phyloP scores from a whole-genome alignment of 2,797 vertebrate species.

The Xyrichtys novacula region DNA sequence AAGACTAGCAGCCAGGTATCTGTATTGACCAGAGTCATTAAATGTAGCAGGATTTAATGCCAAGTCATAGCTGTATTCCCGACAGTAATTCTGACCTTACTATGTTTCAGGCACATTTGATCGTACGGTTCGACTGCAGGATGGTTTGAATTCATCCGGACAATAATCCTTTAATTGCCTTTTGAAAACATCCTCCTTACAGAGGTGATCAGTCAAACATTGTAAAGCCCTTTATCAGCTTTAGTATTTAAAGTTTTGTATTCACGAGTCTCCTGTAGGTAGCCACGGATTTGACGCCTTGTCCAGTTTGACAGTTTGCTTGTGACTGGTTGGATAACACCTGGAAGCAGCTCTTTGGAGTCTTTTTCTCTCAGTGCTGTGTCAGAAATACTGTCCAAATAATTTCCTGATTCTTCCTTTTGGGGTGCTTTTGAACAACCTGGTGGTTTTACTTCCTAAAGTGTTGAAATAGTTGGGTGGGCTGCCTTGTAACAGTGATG shows the following conservation, averaged over 20 bases:
- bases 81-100: conserved; percentile 16
- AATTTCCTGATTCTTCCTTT: conserved; percentile 50
- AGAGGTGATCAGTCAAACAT: conserved; percentile 1
- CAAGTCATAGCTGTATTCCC: conserved; percentile 20
- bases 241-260: conserved; percentile 18
- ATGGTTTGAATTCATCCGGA: conserved; percentile 44
- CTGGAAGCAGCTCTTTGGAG: conserved; percentile 41
- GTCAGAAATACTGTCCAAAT: conserved; percentile 52
- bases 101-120: conserved; percentile 30
- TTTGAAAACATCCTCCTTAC: conserved; percentile 12
- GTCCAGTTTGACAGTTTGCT: conserved; percentile 34
- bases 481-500: conserved; percentile 66
- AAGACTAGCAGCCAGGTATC: conserved; percentile 29
- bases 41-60: conserved; percentile 47
- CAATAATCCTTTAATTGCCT: conserved; percentile 30
- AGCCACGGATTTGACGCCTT: conserved; percentile 31
- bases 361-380: conserved; percentile 36
- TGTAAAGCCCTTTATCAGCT: not conserved
- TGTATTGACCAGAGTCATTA: conserved; percentile 19
- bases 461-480: conserved; percentile 54
- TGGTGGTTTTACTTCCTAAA: conserved; percentile 41
- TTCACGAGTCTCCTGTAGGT: conserved; percentile 16
- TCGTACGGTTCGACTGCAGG: conserved; percentile 31
- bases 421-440: conserved; percentile 22
- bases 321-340: conserved; percentile 35